Conservation (phyloP, 2,888 invertebrate species). For the Hermaeophaga mercurialis region DNA sequence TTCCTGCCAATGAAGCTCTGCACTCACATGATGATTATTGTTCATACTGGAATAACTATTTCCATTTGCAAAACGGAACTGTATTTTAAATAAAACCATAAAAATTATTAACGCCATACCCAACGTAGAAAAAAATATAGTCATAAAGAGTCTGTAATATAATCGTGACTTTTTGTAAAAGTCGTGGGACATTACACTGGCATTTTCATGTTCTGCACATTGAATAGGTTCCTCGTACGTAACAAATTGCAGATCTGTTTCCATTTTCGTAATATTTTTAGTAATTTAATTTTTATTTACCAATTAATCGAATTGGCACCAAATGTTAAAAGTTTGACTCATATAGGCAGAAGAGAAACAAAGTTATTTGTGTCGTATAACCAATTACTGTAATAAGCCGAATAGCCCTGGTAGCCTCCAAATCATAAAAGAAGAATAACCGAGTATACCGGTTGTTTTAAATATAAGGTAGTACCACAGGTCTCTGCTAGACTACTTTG, state of each 20-base stretch:
- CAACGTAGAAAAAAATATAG: slow-evolving; percentile 6
- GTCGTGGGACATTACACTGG: background rate
- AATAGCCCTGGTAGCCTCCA: too few species aligned
- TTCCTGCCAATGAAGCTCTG: background rate
- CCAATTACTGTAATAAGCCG: too few species aligned
- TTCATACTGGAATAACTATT: background rate
- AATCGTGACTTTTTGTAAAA: slow-evolving; percentile 3
- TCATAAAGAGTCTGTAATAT: slow-evolving; percentile 10
- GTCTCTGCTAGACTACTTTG: too few species aligned
- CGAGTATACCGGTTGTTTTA: too few species aligned
- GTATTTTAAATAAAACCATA: slow-evolving; percentile 7
- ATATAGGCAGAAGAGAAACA: too few species aligned
- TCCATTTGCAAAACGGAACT: slow-evolving; percentile 3
- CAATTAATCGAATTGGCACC: background rate
- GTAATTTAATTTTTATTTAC: background rate
- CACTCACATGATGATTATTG: background rate
- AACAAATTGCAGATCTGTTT: slow-evolving; percentile 1
- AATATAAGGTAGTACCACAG: too few species aligned
- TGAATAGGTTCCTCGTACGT: background rate
- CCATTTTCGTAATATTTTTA: slow-evolving; percentile 8
- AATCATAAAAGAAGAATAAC: too few species aligned
- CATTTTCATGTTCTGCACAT: slow-evolving; percentile 6
- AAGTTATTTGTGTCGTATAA: too few species aligned
- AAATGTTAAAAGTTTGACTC: too few species aligned
- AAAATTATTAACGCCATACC: background rate